Base-by-base conservation (phyloP, 2,888 invertebrate species). In the Ptychoptera albimana region DNA sequence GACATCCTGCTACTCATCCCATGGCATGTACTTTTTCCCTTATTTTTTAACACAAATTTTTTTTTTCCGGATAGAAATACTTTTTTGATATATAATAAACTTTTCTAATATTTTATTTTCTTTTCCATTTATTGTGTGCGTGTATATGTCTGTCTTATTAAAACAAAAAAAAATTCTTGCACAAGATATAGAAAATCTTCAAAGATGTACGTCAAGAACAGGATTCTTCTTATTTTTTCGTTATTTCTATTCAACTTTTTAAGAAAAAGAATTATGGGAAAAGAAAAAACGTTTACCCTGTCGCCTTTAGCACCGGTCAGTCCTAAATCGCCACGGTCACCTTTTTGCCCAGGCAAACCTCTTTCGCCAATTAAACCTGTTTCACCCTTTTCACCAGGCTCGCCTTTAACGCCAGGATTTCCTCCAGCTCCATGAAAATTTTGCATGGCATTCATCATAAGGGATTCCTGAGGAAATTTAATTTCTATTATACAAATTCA, bases 361-460 rank as follows among this genome's bases (percentile, higher is more conserved):
- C 76, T 67, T 57, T 80, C 79, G n/a, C 81, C 81, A 50, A 71
- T 68, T 8, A 72, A 69, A 6, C 81, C 81, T 4, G 68, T 53
- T 10, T 81, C 72, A 48, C 84, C 81, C 35, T 71, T 69, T 56
- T 73, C 70, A 16, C 78, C 84, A 1, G 75, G 59, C 48, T 82
- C 81, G 7, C 84, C 82, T 63, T 82, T 84, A 2, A 78, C 75
- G n/a, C 85, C 86, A 2, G 81, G 78, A 23, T 23, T 23, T 23
- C 23, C 23, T 23, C 23, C 23, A 23, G 4, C 23, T 3, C 23
- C 23, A 23, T 23, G 23, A 23, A 23, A 23, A 23, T 23, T 23
- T 7, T 23, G 23, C 23, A 64, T 67, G 37, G 71, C 68, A 41
- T 75, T 74, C 7, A 74, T 72, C 53, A 79, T 73, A 46, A 78